Evolutionary conservation across 1,140 invertebrate species (phyloP).

Genomic region (Drosophila littoralis): DNA sequence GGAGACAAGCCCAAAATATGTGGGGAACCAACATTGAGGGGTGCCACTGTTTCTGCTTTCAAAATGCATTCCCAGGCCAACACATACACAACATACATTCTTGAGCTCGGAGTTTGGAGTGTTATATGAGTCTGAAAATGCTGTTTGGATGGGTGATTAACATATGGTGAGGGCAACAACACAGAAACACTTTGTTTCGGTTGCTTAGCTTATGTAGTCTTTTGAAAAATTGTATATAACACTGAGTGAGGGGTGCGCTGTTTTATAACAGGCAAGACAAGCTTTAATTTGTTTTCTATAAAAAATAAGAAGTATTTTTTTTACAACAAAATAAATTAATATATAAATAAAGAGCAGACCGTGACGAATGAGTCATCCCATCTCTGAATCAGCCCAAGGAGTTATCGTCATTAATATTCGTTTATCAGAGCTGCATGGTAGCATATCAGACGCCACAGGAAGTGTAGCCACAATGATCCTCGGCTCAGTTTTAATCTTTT

Average conservation of each 20-base stretch:
- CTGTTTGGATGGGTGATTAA: conserved; percentile 73
- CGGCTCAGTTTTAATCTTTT: not conserved
- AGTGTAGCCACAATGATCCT: conserved; percentile 30
- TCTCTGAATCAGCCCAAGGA: conserved; percentile 32
- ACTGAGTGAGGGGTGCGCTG: not conserved
- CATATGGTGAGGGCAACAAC: conserved; percentile 54
- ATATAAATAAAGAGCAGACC: not conserved
- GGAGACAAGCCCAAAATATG: conserved; percentile 26
- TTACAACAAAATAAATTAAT: not conserved
- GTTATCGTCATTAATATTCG: conserved; percentile 9
- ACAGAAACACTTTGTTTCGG: conserved; percentile 18
- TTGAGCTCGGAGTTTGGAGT: conserved; percentile 38
- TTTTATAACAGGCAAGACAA: conserved; percentile 9
- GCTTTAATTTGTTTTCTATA: conserved; percentile 2
- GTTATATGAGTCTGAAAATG: conserved; percentile 65
- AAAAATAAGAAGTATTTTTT: not conserved
- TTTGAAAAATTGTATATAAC: conserved; percentile 15
- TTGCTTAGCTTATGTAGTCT: not conserved
- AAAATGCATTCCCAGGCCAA: conserved; percentile 51
- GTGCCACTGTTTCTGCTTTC: conserved; percentile 64
- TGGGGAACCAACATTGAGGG: conserved; percentile 46
- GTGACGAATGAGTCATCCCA: conserved; percentile 7
- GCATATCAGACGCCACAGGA: conserved; percentile 57
- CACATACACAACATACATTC: conserved; percentile 37
- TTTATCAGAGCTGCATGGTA: conserved; percentile 8